Base-by-base conservation (phyloP, 2,888 invertebrate genomes). In the Nineta flava region DNA sequence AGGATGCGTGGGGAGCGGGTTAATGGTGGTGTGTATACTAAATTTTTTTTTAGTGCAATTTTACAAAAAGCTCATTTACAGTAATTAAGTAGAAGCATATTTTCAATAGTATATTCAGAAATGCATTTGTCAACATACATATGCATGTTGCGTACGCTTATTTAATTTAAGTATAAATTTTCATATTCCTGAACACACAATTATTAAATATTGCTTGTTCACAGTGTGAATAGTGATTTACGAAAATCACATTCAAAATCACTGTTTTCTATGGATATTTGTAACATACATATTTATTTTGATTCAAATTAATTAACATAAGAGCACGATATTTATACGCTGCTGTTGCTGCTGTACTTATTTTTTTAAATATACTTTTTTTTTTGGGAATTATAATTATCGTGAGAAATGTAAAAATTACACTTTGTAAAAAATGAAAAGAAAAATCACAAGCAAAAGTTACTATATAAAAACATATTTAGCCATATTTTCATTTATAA, bases 1-100 rank as follows among this genome's bases (percentile, higher is more conserved):
- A 19, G 19, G 19, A 26, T 26, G 26, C 7, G 26, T 26, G 26
- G 26, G 26, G 7, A 26, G 26, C 7, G 26, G 26, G 26, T 26
- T 26, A 26, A 26, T 26, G 26, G 26, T 26, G 26, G 38, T n/a
- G 38, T 38, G 38, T 38, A 15, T 38, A 38, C 38, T 38, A 38
- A 38, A 38, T 38, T 38, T 38, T 38, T 19, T 9, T 44, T 44
- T 13, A 44, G 44, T 44, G 44, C 44, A 44, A 26, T 48, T 40
- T 35, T 48, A 48, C 48, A 48, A 48, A 48, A 48, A 48, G 48
- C 48, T 48, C 48, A 48, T 48, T 48, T 48, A 48, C 48, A 48
- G 19, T 48, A 41, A 26, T 38, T 48, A 44, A 26, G 44, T 44
- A 44, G 26, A 44, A 21, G 44, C 21, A 44, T 44, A 44, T 38